Percentiles rank a stretch among this genome's conserved stretches.
Evolutionary conservation across 2,888 invertebrate genomes (phyloP).

Genomic region (Argyresthia albistria): DNA sequence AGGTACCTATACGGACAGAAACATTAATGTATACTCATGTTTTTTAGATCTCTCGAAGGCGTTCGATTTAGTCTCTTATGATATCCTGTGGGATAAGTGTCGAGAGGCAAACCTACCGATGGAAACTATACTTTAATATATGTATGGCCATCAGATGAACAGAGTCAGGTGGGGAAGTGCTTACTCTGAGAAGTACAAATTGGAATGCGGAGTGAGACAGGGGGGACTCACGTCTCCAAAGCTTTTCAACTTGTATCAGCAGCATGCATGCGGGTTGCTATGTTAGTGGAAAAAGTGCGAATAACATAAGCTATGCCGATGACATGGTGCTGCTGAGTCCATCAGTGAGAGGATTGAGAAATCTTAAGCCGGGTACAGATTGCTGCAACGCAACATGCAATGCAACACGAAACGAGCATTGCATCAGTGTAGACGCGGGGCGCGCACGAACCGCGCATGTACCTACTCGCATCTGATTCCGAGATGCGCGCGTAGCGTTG

Average conservation of each 20-base stretch:
- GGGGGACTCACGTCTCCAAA: background rate
- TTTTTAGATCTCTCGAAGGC: constrained; percentile 12
- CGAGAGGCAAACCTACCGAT: background rate
- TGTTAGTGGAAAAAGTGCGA: background rate
- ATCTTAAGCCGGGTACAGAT: too few relatives aligned
- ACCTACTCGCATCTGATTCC: too few relatives aligned
- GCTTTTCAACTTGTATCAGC: background rate
- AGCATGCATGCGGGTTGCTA: background rate
- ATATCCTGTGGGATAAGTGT: constrained; percentile 4
- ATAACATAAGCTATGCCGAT: background rate
- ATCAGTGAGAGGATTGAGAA: too few relatives aligned
- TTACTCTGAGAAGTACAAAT: background rate
- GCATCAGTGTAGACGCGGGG: too few relatives aligned
- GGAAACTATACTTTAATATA: constrained; percentile 5
- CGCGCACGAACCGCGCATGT: too few relatives aligned
- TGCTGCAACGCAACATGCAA: too few relatives aligned
- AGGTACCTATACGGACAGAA: background rate
- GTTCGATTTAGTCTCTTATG: constrained; percentile 13
- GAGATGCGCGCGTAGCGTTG: too few relatives aligned
- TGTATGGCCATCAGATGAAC: constrained; percentile 5
- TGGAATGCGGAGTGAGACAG: background rate
- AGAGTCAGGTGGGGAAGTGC: background rate
- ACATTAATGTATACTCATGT: constrained; percentile 10
- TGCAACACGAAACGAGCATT: too few relatives aligned
- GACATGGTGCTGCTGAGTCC: background rate